These are phyloP conservation scores for Phrynosoma platyrhinos DNA, from an alignment of 2,113 vertebrate species.

Conservation along the genomic window DNA sequence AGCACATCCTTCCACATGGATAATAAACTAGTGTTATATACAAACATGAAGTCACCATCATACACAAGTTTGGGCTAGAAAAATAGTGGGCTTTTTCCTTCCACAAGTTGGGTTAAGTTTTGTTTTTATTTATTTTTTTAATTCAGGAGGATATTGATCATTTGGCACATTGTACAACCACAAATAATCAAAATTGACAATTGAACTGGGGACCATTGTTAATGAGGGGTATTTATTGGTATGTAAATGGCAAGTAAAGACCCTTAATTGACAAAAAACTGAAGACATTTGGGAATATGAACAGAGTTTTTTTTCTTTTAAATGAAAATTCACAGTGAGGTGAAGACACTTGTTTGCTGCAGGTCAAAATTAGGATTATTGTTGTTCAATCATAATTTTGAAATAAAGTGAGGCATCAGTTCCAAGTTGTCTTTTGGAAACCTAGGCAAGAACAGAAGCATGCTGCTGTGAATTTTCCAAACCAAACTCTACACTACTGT, in stretches of 20 bases:
- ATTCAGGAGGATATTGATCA: conserved; percentile 15
- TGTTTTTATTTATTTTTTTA: conserved; percentile 9
- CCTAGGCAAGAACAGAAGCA: neutral
- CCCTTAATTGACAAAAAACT: conserved; percentile 23
- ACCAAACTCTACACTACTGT: neutral
- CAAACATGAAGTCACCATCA: conserved; percentile 16
- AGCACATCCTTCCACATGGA: conserved; percentile 34
- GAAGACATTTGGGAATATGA: conserved; percentile 39
- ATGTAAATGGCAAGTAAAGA: conserved; percentile 44
- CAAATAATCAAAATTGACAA: conserved; percentile 45
- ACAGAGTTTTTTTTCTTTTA: neutral
- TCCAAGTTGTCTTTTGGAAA: conserved; percentile 10
- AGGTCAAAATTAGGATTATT: conserved; percentile 15
- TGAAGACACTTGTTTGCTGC: conserved; percentile 39
- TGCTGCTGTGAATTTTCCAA: neutral
- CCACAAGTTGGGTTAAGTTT: neutral
- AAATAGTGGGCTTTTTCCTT: conserved; percentile 24
- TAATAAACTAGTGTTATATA: conserved; percentile 32
- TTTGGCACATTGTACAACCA: conserved; percentile 33
- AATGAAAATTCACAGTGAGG: conserved; percentile 34
- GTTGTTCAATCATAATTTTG: neutral
- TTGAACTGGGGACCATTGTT: conserved; percentile 2
- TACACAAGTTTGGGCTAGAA: conserved; percentile 30
- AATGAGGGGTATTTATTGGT: conserved; percentile 52
- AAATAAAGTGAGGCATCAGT: conserved; percentile 8